Conservation (phyloP, 1,140 invertebrate species). For the Mycetomoellerius zeteki region DNA sequence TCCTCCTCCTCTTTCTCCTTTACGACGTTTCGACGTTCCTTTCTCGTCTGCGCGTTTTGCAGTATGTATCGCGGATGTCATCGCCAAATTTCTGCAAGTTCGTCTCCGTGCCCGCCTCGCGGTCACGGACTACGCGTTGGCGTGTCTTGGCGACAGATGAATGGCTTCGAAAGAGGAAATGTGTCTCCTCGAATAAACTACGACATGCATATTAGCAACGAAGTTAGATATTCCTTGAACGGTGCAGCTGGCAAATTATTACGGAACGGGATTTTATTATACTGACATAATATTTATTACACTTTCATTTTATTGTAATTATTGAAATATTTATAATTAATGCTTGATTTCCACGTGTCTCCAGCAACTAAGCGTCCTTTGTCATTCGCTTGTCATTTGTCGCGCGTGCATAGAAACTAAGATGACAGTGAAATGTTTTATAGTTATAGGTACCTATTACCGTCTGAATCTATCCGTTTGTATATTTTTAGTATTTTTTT, state of each 20-base stretch:
- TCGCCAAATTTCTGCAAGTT: conserved; percentile 35
- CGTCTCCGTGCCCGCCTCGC: conserved; percentile 1
- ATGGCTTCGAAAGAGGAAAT: conserved; percentile 43
- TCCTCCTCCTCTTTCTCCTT: neutral
- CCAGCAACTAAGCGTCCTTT: neutral
- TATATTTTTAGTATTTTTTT: neutral
- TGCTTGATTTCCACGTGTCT: neutral
- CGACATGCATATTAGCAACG: conserved; percentile 39
- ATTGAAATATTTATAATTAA: neutral
- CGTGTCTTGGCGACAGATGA: conserved; percentile 59
- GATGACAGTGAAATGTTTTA: neutral
- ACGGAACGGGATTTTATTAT: neutral
- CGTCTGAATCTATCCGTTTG: neutral
- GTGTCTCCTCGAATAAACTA: conserved; percentile 5
- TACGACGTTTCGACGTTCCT: neutral
- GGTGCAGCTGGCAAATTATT: neutral
- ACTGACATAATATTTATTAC: neutral
- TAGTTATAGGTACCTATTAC: neutral
- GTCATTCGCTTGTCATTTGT: neutral
- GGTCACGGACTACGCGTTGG: conserved; percentile 66
- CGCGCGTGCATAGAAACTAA: neutral
- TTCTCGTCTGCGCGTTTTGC: conserved; percentile 43
- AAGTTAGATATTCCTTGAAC: conserved; percentile 58
- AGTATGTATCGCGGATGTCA: conserved; percentile 54
- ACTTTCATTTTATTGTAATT: neutral